phyloP scores from a whole-genome alignment of 2,113 vertebrate genomes.

The Leucopsar rothschildi region DNA sequence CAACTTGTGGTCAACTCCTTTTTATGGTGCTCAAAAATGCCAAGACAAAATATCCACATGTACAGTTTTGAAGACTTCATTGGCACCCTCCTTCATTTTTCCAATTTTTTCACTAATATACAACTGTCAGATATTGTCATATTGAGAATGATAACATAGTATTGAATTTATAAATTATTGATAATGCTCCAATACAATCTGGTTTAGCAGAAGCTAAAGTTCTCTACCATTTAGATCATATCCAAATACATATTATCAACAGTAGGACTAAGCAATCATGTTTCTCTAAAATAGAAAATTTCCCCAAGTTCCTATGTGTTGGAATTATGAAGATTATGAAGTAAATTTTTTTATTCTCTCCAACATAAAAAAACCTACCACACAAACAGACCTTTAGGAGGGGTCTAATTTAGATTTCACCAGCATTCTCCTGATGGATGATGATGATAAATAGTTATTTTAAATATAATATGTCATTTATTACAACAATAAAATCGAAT shows the following conservation, averaged over 20 bases:
- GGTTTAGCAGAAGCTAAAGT: neutral
- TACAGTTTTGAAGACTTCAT: neutral
- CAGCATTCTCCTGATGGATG: rapidly evolving
- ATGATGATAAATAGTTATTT: neutral
- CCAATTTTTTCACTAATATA: neutral
- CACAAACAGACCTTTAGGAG: neutral
- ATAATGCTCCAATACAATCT: neutral
- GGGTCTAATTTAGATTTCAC: neutral
- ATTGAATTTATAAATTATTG: neutral
- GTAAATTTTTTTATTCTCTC: neutral
- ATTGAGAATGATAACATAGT: neutral
- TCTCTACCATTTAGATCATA: neutral
- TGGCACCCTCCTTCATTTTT: neutral
- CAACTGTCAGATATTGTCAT: neutral
- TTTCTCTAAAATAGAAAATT: neutral
- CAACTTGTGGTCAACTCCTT: neutral
- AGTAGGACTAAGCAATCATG: neutral
- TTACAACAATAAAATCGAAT: neutral
- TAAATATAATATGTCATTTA: neutral
- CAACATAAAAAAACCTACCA: neutral
- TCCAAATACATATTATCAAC: neutral
- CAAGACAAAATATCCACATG: neutral
- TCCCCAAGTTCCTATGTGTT: rapidly evolving
- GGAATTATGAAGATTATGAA: neutral
- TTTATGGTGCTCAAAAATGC: neutral